A percentile compares a stretch with the other conserved stretches of the same genome.
Conservation (phyloP, 1,140 invertebrate genomes). For the Drosophila saltans region DNA sequence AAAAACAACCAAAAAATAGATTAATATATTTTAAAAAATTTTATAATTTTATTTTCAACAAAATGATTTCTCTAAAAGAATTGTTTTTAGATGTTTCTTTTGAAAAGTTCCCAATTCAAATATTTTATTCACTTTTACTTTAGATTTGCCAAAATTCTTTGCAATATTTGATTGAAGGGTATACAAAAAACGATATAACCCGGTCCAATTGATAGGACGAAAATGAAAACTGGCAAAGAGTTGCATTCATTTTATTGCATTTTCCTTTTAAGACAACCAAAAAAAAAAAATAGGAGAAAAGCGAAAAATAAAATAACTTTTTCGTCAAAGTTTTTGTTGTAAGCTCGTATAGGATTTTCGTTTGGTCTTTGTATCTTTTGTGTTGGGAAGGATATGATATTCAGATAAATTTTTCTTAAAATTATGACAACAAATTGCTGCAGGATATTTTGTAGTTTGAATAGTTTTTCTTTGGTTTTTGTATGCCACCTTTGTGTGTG, state of each 20-base stretch:
- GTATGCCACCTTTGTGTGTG: conserved; percentile 10
- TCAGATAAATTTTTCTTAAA: conserved; percentile 32
- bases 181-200: neutral
- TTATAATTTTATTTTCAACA: too few relatives aligned
- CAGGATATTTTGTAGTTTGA: conserved; percentile 8
- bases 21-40: too few relatives aligned
- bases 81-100: too few relatives aligned
- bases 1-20: too few relatives aligned
- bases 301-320: conserved; percentile 23
- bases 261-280: conserved; percentile 1
- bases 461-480: neutral
- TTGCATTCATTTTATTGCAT: conserved; percentile 3
- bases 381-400: conserved; percentile 37
- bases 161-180: neutral
- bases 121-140: neutral
- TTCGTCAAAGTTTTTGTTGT: conserved; percentile 55
- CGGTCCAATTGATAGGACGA: neutral
- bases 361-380: conserved; percentile 65
- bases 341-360: conserved; percentile 72
- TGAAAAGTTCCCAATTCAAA: too few relatives aligned
- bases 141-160: neutral
- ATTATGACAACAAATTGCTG: conserved; percentile 19
- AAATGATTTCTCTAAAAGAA: too few relatives aligned
- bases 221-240: neutral
- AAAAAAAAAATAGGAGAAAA: conserved; percentile 31